Percentiles rank a stretch among this genome's conserved stretches.
Evolutionary conservation across 2,888 invertebrate genomes (phyloP).

Genomic region (Cephalotes varians): DNA sequence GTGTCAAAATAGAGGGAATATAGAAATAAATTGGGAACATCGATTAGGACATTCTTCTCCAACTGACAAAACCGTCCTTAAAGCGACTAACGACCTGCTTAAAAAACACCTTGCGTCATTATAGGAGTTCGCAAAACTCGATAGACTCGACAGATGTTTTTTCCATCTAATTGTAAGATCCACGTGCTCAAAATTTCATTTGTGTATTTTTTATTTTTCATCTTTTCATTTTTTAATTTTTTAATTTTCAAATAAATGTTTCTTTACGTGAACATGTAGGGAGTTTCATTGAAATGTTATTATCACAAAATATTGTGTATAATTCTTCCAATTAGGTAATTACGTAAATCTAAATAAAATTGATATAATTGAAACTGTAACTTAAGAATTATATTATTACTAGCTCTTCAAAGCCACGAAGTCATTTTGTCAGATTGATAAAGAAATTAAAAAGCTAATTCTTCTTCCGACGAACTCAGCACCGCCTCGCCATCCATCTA

Average conservation of each 20-base stretch:
- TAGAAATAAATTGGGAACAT: constrained; percentile 7
- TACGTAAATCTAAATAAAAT: background rate
- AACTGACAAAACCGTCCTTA: constrained; percentile 4
- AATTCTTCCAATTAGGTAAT: background rate
- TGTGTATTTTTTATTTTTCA: background rate
- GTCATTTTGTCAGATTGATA: constrained; percentile 20
- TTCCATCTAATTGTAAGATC: background rate
- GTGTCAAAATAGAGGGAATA: background rate
- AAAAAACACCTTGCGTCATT: constrained; percentile 12
- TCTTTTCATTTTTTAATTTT: background rate
- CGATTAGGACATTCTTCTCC: background rate
- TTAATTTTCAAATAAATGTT: background rate
- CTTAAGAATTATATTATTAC: background rate
- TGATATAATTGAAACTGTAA: background rate
- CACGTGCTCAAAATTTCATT: background rate
- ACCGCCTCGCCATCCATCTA: constrained; percentile 40
- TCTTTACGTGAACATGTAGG: background rate
- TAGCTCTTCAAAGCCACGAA: background rate
- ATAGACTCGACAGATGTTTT: constrained; percentile 37
- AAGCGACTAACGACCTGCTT: background rate
- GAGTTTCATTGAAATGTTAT: background rate
- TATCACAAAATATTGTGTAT: background rate
- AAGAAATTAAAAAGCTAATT: constrained; percentile 47
- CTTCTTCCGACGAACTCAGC: constrained; percentile 30
- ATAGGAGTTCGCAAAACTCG: constrained; percentile 2